Evolutionary conservation across 2,113 vertebrate genomes (phyloP).

Genomic region (Apteryx owenii): DNA sequence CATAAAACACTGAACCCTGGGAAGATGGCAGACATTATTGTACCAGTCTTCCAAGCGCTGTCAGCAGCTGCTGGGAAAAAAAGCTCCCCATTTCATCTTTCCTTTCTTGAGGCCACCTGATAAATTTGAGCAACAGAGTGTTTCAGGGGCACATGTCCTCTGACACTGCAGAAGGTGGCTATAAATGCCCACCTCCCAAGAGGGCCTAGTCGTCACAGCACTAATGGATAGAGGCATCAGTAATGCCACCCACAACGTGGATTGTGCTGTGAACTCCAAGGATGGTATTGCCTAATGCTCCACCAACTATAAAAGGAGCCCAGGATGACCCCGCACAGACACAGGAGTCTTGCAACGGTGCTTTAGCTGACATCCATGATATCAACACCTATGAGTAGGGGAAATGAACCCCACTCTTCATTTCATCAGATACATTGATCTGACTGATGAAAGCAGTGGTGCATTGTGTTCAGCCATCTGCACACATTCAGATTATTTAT

Average conservation of each 20-base stretch:
- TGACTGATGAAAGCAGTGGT: no score
- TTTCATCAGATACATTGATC: no score
- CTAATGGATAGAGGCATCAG: rapidly evolving
- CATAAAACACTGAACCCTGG: neutral
- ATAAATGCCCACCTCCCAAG: neutral
- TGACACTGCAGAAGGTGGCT: neutral
- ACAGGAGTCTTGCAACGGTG: no score
- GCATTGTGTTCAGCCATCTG: no score
- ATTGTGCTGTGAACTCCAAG: rapidly evolving
- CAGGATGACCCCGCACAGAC: no score
- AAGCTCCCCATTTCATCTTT: rapidly evolving
- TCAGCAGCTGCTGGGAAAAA: neutral
- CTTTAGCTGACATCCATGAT: no score
- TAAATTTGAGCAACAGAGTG: neutral
- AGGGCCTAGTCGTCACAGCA: neutral
- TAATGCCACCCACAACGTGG: rapidly evolving
- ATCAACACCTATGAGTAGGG: no score
- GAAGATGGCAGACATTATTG: neutral
- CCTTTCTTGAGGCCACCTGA: neutral
- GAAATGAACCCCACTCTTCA: no score
- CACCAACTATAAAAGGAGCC: no score
- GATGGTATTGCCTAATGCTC: neutral
- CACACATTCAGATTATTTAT: no score
- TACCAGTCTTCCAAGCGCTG: neutral
- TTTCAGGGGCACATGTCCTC: neutral